Evolutionary conservation across 2,113 vertebrate species (phyloP).

Genomic region (Alligator sinensis): DNA sequence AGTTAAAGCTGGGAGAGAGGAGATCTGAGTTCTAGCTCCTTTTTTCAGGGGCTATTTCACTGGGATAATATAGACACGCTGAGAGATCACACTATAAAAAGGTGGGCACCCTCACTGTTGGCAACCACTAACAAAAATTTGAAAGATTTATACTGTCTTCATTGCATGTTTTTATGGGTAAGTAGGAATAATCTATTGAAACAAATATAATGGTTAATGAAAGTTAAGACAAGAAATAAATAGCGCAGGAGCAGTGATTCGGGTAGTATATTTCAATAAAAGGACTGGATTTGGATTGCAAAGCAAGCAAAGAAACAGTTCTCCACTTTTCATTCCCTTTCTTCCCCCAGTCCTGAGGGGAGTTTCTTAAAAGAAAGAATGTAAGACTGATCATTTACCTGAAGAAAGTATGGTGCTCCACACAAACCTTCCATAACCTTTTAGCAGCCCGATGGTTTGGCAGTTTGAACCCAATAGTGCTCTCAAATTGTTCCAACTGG

Average conservation of each 20-base stretch:
- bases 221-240: background rate
- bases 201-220: background rate
- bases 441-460: constrained; percentile 96
- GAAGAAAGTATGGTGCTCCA: constrained; percentile 99
- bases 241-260: background rate
- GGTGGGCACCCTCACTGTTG: too few relatives aligned
- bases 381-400: constrained; percentile 82
- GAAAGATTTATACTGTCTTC: background rate
- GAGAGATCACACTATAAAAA: too few relatives aligned
- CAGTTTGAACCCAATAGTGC: constrained; percentile 97
- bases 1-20: too few relatives aligned
- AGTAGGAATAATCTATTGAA: background rate
- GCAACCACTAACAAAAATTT: background rate
- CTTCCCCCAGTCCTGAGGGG: background rate
- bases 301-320: background rate
- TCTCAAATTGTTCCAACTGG: constrained; percentile 97
- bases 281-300: background rate
- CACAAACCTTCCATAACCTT: constrained; percentile 97
- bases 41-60: background rate
- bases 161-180: background rate
- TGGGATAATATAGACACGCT: too few relatives aligned
- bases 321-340: background rate
- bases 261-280: background rate
- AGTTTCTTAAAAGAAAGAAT: background rate
- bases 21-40: background rate